Conservation (phyloP, 2,888 invertebrate genomes). For the Troglohyphantes excavatus region DNA sequence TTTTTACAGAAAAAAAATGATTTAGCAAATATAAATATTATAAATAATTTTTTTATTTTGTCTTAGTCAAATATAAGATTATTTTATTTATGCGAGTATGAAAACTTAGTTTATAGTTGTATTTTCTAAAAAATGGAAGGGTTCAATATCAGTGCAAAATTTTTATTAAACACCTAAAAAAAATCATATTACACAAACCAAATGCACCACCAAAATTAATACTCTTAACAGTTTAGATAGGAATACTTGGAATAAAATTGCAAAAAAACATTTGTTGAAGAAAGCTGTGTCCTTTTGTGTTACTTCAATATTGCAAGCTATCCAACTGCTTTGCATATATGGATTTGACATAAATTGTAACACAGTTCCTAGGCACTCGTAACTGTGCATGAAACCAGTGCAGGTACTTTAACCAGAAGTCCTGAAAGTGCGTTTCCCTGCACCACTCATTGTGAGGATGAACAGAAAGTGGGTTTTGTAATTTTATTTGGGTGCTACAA, state of each 20-base stretch:
- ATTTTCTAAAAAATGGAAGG: no score
- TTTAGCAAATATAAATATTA: no score
- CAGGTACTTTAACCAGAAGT: slow-evolving; percentile 34
- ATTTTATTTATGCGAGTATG: no score
- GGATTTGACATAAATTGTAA: slow-evolving; percentile 37
- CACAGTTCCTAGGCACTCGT: slow-evolving; percentile 75
- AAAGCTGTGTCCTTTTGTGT: not conserved
- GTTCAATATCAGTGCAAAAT: not conserved
- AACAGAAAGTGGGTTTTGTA: slow-evolving; percentile 26
- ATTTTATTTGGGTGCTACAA: slow-evolving; percentile 82
- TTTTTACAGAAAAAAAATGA: no score
- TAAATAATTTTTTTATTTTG: no score
- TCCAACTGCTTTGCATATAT: slow-evolving; percentile 14
- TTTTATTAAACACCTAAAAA: not conserved
- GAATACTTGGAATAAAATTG: not conserved
- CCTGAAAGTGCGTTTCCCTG: slow-evolving; percentile 43
- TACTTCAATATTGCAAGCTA: slow-evolving; percentile 9
- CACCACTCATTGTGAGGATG: slow-evolving; percentile 32
- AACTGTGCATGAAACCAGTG: slow-evolving; percentile 69
- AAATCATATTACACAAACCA: no score
- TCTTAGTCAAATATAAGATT: no score
- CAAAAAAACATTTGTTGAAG: not conserved
- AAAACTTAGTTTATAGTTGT: no score
- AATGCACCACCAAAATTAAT: no score
- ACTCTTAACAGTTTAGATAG: no score